phyloP scores from a whole-genome alignment of 2,113 vertebrate species.

The Oreochromis spilurus region DNA sequence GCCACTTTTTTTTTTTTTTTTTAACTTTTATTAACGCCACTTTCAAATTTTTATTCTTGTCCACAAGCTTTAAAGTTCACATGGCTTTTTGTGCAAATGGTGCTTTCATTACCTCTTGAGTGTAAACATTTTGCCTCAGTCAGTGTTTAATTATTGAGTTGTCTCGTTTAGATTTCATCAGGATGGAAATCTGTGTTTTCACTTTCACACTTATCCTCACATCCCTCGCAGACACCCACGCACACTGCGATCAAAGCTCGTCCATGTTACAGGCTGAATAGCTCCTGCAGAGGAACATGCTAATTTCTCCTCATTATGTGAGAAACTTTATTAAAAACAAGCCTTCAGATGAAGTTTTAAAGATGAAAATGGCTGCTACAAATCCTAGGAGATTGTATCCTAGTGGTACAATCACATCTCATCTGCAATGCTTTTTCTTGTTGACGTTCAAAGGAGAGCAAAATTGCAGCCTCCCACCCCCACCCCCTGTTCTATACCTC shows the following conservation, averaged over 20 bases:
- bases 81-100: not conserved
- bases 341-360: not conserved
- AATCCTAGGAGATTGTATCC: not conserved
- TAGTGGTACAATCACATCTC: not conserved
- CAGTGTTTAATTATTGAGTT: constrained; percentile 35
- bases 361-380: not conserved
- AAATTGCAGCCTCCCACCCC: not conserved
- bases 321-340: not conserved
- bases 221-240: not conserved
- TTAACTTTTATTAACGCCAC: not conserved
- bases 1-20: not conserved
- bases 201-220: not conserved
- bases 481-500: constrained; percentile 76
- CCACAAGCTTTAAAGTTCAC: not conserved
- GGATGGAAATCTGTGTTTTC: not conserved
- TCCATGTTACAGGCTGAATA: not conserved
- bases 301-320: not conserved
- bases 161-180: not conserved
- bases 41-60: not conserved
- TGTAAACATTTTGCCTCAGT: not conserved
- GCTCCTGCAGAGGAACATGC: not conserved
- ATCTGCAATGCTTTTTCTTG: not conserved
- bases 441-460: not conserved
- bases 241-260: constrained; percentile 1
- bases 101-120: not conserved